Evolutionary conservation across 2,888 invertebrate genomes (phyloP).

Genomic region (Mystacides longicornis): DNA sequence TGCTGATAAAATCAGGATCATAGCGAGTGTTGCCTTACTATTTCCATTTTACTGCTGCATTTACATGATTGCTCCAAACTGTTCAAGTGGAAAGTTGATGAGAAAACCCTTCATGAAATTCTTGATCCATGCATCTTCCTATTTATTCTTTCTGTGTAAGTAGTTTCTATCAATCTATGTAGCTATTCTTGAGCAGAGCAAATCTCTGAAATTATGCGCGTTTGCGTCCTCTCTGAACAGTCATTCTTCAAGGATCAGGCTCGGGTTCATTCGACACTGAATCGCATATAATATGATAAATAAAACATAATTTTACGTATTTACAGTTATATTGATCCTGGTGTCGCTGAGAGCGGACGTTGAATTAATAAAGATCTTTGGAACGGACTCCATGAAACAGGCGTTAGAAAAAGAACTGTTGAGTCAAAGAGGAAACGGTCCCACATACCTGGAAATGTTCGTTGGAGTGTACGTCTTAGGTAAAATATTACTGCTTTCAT

Average conservation of each 20-base stretch:
- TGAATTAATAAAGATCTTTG: slow-evolving; percentile 63
- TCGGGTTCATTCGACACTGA: too few relatives aligned
- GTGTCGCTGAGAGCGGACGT: slow-evolving; percentile 87
- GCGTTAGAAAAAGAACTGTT: slow-evolving; percentile 54
- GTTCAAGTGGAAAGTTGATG: slow-evolving; percentile 72
- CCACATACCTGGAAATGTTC: slow-evolving; percentile 74
- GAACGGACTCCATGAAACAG: slow-evolving; percentile 60
- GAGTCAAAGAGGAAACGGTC: slow-evolving; percentile 76
- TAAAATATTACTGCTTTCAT: slow-evolving; percentile 35
- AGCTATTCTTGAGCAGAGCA: too few relatives aligned
- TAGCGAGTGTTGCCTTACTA: slow-evolving; percentile 66
- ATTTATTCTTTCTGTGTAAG: slow-evolving; percentile 88
- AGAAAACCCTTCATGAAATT: slow-evolving; percentile 96
- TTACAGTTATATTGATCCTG: slow-evolving; percentile 78
- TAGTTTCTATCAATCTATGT: too few relatives aligned
- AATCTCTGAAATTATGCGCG: too few relatives aligned
- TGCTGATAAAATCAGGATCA: slow-evolving; percentile 64
- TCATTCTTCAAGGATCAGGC: too few relatives aligned
- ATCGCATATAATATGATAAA: too few relatives aligned
- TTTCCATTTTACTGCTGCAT: slow-evolving; percentile 83
- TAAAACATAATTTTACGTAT: slow-evolving; percentile 13
- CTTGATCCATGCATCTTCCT: slow-evolving; percentile 88
- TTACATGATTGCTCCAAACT: slow-evolving; percentile 81
- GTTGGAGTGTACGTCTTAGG: slow-evolving; percentile 81
- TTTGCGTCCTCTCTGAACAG: too few relatives aligned